These are phyloP conservation scores for Pseudocheirus occidentalis DNA, from an alignment of 2,797 vertebrate genomes.

Conservation along the genomic window DNA sequence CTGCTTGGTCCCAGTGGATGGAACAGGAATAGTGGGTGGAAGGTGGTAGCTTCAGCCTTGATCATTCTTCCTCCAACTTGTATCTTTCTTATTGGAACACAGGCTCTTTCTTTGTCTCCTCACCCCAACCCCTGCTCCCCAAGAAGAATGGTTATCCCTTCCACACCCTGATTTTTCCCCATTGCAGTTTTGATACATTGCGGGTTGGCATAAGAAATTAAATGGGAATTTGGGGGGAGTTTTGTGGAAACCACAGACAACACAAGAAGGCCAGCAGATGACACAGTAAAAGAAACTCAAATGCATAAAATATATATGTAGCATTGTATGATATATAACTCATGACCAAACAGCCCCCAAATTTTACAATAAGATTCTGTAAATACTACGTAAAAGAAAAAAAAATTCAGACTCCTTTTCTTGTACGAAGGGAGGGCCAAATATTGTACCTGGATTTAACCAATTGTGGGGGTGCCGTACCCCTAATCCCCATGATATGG, in stretches of 20 bases:
- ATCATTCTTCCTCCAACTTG: neutral
- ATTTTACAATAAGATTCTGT: neutral
- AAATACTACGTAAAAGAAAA: neutral
- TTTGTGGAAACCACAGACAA: neutral
- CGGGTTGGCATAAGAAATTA: neutral
- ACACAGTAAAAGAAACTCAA: neutral
- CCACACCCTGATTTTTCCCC: neutral
- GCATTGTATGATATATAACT: neutral
- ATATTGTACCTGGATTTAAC: neutral
- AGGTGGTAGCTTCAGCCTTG: neutral
- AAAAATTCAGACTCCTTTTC: neutral
- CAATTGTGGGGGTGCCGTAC: fast-evolving
- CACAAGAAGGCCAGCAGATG: neutral
- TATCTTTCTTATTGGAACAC: neutral
- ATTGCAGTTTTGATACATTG: neutral
- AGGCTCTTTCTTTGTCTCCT: neutral
- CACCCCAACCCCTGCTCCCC: too few relatives aligned
- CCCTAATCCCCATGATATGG: too few relatives aligned
- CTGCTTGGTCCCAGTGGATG: neutral
- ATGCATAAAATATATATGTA: neutral
- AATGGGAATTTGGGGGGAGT: neutral
- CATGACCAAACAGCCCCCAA: neutral
- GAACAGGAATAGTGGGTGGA: neutral
- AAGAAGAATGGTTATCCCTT: neutral
- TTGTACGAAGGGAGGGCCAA: neutral